Base-by-base conservation (phyloP, 2,888 invertebrate genomes). In the Acleris literana region DNA sequence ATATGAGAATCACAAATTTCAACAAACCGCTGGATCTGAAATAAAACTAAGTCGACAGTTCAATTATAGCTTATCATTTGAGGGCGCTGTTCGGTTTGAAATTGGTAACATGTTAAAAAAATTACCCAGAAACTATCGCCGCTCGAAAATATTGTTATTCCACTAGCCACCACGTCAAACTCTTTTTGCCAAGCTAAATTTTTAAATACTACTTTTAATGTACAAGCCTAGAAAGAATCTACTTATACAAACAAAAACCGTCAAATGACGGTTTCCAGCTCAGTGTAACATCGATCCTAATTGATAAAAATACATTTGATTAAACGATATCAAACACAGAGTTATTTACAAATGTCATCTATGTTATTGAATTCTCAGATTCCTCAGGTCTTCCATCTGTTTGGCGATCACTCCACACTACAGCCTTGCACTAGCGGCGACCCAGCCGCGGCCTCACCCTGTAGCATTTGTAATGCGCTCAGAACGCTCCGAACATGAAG, bases 251-350 rank as follows among this genome's bases (percentile, higher is more conserved):
- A 51, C n/a, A 18, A 77, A 79, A 76, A 76, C 25, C 74, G 76
- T 80, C 71, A 62, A 76, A 73, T 74, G 76, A 70, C 70, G 74
- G 68, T 76, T 77, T 71, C 72, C 75, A 78, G 78, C 75, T 81
- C 85, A 85, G 85, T 86, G 83, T 82, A 85, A 83, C 79, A 79
- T 82, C 81, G 17, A 81, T 77, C 80, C 74, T 60, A 64, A 33
- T 53, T 56, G 61, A 63, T 43, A 61, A 62, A 64, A 46, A 65
- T 61, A 51, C 56, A 46, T 57, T 57, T 65, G 56, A 66, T 56
- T 62, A 61, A 60, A 59, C 51, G 22, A 25, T 20, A 54, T 65
- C 57, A 58, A 51, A 64, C 59, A 68, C 55, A 39, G 9, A 64
- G 77, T 76, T 85, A 85, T 84, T 80, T 85, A 86, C 85, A 82